A percentile compares a stretch with the other conserved stretches of the same genome.
These are phyloP conservation scores for Antheraea yamamai DNA, from an alignment of 2,888 invertebrate species.

Conservation along the genomic window DNA sequence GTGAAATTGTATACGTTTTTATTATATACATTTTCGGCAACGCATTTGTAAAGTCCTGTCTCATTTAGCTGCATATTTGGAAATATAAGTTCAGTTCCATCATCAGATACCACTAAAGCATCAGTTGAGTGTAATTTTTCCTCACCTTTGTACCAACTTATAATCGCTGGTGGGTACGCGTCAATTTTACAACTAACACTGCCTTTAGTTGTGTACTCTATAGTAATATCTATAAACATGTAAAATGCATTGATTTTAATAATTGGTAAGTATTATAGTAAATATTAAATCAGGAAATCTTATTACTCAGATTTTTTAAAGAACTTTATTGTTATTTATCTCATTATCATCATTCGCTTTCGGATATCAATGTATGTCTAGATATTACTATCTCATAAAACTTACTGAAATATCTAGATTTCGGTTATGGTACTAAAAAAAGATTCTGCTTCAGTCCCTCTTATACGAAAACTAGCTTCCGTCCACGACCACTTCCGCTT, in stretches of 20 bases:
- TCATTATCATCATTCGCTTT: neutral
- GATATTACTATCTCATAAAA: neutral
- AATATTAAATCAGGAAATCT: too few species aligned
- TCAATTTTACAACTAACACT: constrained; percentile 42
- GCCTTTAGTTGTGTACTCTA: constrained; percentile 39
- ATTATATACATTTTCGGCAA: constrained; percentile 37
- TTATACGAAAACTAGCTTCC: neutral
- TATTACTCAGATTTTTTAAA: too few species aligned
- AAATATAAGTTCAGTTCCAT: constrained; percentile 41
- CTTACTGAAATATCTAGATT: neutral
- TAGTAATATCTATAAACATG: constrained; percentile 34
- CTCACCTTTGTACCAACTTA: constrained; percentile 45
- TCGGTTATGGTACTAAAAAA: neutral
- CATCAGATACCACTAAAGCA: constrained; percentile 36
- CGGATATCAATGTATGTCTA: neutral
- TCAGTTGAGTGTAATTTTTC: constrained; percentile 27
- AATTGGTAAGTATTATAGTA: too few species aligned
- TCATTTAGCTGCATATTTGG: constrained; percentile 39
- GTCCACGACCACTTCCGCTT: too few species aligned
- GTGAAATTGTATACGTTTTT: constrained; percentile 34
- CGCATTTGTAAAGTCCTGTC: constrained; percentile 43
- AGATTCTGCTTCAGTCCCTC: neutral
- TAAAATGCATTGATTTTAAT: neutral
- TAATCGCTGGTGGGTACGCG: constrained; percentile 44
- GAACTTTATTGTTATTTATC: neutral